Evolutionary conservation across 2,113 vertebrate genomes (phyloP).

Genomic region (Laterallus jamaicensis): DNA sequence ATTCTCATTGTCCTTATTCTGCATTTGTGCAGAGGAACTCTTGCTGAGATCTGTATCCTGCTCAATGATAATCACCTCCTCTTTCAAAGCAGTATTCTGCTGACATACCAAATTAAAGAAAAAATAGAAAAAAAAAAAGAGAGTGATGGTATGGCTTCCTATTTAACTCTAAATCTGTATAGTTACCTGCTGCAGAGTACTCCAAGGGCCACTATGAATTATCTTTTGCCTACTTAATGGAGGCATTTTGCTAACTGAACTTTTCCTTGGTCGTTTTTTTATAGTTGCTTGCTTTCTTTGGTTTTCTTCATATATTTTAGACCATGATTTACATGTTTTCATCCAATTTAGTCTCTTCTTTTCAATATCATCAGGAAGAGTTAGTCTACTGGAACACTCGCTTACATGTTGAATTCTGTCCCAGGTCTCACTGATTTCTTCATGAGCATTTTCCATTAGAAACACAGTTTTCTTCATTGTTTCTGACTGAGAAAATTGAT

Average conservation of each 20-base stretch:
- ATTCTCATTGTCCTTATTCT: neutral
- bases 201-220: constrained; percentile 75
- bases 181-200: constrained; percentile 83
- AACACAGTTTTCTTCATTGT: neutral
- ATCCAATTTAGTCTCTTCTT: constrained; percentile 86
- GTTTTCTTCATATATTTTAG: constrained; percentile 77
- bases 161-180: neutral
- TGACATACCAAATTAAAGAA: neutral
- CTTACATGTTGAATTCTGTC: neutral
- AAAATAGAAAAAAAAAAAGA: neutral
- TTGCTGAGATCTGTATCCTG: neutral
- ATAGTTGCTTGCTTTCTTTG: constrained; percentile 67
- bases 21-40: neutral
- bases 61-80: neutral
- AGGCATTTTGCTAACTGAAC: constrained; percentile 55
- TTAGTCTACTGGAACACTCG: neutral
- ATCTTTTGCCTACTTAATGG: constrained; percentile 76
- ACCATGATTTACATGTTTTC: constrained; percentile 82
- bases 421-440: neutral
- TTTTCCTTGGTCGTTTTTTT: constrained; percentile 60
- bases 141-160: neutral
- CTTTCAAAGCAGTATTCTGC: neutral
- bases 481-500: neutral
- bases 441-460: neutral
- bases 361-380: constrained; percentile 74